Evolutionary conservation across 2,797 vertebrate species (phyloP).

Genomic region (Adelosebastes latens): DNA sequence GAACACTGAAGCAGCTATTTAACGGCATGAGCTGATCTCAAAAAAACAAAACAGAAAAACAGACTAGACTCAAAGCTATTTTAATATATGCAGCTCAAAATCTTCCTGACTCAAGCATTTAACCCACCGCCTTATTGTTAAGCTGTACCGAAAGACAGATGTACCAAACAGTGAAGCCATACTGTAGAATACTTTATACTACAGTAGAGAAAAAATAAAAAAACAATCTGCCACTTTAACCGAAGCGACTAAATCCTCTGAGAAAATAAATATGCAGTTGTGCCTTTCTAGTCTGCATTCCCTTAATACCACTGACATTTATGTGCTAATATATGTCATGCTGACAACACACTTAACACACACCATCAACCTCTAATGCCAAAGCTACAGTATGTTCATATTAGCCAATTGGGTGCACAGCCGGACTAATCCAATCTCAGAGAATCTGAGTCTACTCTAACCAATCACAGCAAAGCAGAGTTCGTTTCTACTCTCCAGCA

Average conservation of each 20-base stretch:
- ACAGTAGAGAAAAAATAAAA: background rate
- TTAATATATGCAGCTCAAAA: slow-evolving; percentile 21
- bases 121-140: background rate
- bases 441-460: slow-evolving; percentile 25
- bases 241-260: background rate
- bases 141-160: slow-evolving; percentile 9
- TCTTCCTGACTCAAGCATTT: slow-evolving; percentile 19
- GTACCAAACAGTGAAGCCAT: background rate
- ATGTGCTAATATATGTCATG: slow-evolving; percentile 48
- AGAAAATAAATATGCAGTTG: slow-evolving; percentile 33
- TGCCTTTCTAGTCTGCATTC: slow-evolving; percentile 19
- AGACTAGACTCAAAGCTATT: background rate
- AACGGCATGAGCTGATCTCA: background rate
- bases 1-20: slow-evolving; percentile 10
- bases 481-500: slow-evolving; percentile 46
- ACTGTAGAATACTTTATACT: background rate
- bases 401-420: slow-evolving; percentile 27
- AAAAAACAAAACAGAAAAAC: slow-evolving; percentile 14
- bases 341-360: slow-evolving; percentile 48
- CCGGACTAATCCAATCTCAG: slow-evolving; percentile 31
- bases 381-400: slow-evolving; percentile 30
- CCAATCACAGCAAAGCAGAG: slow-evolving; percentile 43
- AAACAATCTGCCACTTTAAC: background rate
- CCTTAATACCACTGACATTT: slow-evolving; percentile 26
- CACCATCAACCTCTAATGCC: slow-evolving; percentile 31